A percentile compares a stretch with the other conserved stretches of the same genome.
These are phyloP conservation scores for Hippocampus comes DNA, from an alignment of 2,113 vertebrate species.

Conservation along the genomic window DNA sequence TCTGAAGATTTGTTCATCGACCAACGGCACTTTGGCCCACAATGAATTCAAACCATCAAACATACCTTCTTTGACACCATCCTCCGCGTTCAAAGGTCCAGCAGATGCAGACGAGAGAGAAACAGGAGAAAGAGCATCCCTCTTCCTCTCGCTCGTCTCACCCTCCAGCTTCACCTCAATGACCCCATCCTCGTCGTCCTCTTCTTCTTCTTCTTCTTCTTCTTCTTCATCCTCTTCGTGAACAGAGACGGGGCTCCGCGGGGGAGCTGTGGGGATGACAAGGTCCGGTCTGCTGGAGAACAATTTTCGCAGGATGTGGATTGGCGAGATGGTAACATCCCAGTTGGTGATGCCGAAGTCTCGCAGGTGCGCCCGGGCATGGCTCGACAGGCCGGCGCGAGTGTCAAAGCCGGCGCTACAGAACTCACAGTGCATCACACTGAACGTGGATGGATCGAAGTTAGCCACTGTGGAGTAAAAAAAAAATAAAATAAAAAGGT, in stretches of 20 bases:
- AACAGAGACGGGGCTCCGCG: conserved; percentile 41
- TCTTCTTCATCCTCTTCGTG: conserved; percentile 51
- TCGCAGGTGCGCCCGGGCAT: conserved; percentile 88
- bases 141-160: conserved; percentile 35
- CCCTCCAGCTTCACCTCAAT: conserved; percentile 51
- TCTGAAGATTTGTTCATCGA: no score
- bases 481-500: neutral
- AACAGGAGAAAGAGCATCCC: conserved; percentile 22
- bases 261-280: conserved; percentile 71
- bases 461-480: conserved; percentile 79
- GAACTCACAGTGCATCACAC: conserved; percentile 95
- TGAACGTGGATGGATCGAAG: conserved; percentile 93
- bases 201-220: conserved; percentile 47
- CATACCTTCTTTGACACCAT: conserved; percentile 45
- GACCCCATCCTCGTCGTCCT: conserved; percentile 47
- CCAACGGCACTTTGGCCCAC: no score
- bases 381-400: conserved; percentile 90
- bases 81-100: conserved; percentile 39
- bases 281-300: conserved; percentile 85
- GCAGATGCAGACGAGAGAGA: conserved; percentile 23
- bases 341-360: conserved; percentile 97
- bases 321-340: conserved; percentile 92
- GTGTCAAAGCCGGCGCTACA: conserved; percentile 96
- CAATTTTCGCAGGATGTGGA: conserved; percentile 89
- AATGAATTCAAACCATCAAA: no score